These are phyloP conservation scores for Cylas formicarius DNA, from an alignment of 1,140 invertebrate genomes.

Conservation along the genomic window DNA sequence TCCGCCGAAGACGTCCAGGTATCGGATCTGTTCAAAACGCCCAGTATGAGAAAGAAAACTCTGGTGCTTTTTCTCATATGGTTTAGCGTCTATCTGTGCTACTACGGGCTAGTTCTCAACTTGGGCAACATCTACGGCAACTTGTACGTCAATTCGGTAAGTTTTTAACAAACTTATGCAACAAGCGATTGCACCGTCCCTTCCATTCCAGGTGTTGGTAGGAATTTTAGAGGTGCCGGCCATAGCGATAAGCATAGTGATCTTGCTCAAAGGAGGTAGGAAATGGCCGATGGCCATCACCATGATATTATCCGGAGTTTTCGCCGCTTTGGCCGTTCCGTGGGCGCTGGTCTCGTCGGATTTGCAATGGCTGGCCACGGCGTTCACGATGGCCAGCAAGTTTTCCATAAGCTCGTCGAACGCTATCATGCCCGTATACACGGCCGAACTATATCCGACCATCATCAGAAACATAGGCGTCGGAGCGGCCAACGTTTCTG, in stretches of 20 bases:
- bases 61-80: conserved; percentile 60
- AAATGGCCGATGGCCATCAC: conserved; percentile 58
- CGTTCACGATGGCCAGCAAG: conserved; percentile 49
- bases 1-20: conserved; percentile 45
- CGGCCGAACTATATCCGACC: conserved; percentile 66
- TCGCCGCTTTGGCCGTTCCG: conserved; percentile 53
- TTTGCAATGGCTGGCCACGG: conserved; percentile 41
- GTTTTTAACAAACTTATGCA: conserved; percentile 27
- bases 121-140: conserved; percentile 63
- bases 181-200: no score
- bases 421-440: conserved; percentile 65
- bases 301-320: conserved; percentile 55
- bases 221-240: conserved; percentile 65
- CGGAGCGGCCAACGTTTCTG: conserved; percentile 61
- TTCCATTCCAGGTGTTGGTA: conserved; percentile 45
- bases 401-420: conserved; percentile 63
- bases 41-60: conserved; percentile 55
- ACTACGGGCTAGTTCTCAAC: conserved; percentile 65
- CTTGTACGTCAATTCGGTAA: conserved; percentile 60
- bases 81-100: conserved; percentile 66
- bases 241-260: conserved; percentile 61
- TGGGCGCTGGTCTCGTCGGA: conserved; percentile 26
- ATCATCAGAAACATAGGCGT: conserved; percentile 65
- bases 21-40: conserved; percentile 53
- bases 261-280: conserved; percentile 60